Evolutionary conservation across 2,113 vertebrate species (phyloP).

Genomic region (Epinephelus moara): DNA sequence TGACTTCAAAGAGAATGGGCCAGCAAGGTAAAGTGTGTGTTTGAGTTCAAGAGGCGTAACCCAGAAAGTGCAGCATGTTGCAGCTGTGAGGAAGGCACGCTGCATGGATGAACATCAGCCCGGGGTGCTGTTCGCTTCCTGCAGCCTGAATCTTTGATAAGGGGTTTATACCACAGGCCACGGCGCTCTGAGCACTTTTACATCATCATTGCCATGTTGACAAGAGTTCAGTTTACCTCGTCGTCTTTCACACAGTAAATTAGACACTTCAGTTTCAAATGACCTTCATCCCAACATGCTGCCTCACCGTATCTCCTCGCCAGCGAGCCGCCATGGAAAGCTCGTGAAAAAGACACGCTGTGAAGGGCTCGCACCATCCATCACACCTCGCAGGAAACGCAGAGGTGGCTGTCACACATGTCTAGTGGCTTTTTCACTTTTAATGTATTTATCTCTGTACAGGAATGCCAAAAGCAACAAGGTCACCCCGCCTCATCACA

Average conservation of each 20-base stretch:
- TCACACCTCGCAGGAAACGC: constrained; percentile 73
- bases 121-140: constrained; percentile 12
- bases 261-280: constrained; percentile 54
- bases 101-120: not conserved
- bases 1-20: constrained; percentile 22
- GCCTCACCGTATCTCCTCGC: constrained; percentile 10
- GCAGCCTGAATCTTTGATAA: constrained; percentile 22
- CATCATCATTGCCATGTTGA: constrained; percentile 32
- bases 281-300: constrained; percentile 67
- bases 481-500: constrained; percentile 71
- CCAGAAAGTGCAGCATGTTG: constrained; percentile 26
- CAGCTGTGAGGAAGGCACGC: constrained; percentile 8
- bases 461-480: constrained; percentile 64
- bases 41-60: constrained; percentile 53
- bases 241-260: constrained; percentile 64
- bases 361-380: constrained; percentile 66
- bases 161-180: not conserved
- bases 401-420: constrained; percentile 55
- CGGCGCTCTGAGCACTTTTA: not conserved
- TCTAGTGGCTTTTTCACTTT: constrained; percentile 53
- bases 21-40: constrained; percentile 51
- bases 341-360: constrained; percentile 44
- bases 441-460: constrained; percentile 71
- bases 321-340: constrained; percentile 33
- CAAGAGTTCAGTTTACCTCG: constrained; percentile 46